These are phyloP conservation scores for Eubasilissa splendida DNA, from an alignment of 2,888 invertebrate species.

Conservation along the genomic window DNA sequence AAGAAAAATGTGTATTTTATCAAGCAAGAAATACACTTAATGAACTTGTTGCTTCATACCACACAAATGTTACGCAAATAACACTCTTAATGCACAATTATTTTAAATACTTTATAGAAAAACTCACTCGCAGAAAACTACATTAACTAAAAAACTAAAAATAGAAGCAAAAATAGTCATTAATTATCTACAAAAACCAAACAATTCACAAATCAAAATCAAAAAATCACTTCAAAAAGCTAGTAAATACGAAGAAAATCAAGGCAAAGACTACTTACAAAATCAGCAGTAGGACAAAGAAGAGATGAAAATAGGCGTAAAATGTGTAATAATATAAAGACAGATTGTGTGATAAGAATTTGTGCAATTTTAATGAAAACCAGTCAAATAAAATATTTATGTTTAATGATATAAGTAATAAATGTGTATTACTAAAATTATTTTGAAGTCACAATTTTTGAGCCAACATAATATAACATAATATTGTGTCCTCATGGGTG, in stretches of 20 bases:
- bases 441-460: too few species aligned
- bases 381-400: neutral
- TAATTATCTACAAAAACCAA: neutral
- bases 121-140: too few species aligned
- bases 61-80: too few species aligned
- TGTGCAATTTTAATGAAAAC: neutral
- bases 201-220: constrained; percentile 18
- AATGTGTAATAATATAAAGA: neutral
- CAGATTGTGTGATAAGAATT: neutral
- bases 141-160: neutral
- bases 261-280: constrained; percentile 44
- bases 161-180: neutral
- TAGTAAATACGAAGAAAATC: constrained; percentile 36
- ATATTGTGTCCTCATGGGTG: neutral
- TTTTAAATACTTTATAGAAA: neutral
- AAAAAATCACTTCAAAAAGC: constrained; percentile 17
- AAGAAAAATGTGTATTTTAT: neutral
- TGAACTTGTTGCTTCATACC: neutral
- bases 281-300: constrained; percentile 18
- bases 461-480: too few species aligned
- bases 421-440: too few species aligned
- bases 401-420: neutral
- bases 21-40: neutral
- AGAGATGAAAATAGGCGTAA: neutral
- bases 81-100: too few species aligned